Evolutionary conservation across 2,797 vertebrate genomes (phyloP).

Genomic region (Aldrovandia affinis): DNA sequence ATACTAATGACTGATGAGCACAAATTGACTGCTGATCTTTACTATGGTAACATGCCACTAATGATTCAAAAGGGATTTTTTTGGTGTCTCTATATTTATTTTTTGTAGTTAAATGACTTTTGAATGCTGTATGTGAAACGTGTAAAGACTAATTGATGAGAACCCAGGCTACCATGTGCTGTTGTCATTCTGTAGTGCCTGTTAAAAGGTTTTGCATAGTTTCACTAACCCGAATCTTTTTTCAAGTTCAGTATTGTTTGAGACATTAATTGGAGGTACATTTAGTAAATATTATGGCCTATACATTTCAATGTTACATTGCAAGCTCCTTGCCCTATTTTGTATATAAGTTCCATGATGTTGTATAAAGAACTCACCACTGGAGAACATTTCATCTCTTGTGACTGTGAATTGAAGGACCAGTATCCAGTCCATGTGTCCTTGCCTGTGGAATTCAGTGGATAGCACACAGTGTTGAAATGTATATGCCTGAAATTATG

Average conservation of each 20-base stretch:
- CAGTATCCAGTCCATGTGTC: constrained; percentile 26
- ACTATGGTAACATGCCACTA: constrained; percentile 38
- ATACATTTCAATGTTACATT: constrained; percentile 1
- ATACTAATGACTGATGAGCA: constrained; percentile 18
- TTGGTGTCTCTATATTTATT: not conserved
- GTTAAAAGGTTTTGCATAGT: not conserved
- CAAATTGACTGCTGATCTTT: constrained; percentile 22
- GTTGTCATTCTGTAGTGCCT: not conserved
- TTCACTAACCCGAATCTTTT: not conserved
- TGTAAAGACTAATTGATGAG: constrained; percentile 13
- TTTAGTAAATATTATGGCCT: constrained; percentile 9
- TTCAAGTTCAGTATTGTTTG: not conserved
- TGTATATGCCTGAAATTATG: constrained; percentile 58
- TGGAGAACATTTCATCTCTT: constrained; percentile 49
- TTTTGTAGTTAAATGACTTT: not conserved
- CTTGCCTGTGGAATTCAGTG: constrained; percentile 3
- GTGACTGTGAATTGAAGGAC: constrained; percentile 46
- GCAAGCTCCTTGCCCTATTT: constrained; percentile 4
- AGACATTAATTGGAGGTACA: constrained; percentile 3
- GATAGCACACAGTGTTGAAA: constrained; percentile 33
- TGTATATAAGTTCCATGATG: not conserved
- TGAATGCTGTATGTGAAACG: not conserved
- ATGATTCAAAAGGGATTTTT: constrained; percentile 28
- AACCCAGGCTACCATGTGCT: not conserved
- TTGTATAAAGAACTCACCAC: constrained; percentile 56